Evolutionary conservation across 1,140 invertebrate species (phyloP).

Genomic region (Drosophila burlai): DNA sequence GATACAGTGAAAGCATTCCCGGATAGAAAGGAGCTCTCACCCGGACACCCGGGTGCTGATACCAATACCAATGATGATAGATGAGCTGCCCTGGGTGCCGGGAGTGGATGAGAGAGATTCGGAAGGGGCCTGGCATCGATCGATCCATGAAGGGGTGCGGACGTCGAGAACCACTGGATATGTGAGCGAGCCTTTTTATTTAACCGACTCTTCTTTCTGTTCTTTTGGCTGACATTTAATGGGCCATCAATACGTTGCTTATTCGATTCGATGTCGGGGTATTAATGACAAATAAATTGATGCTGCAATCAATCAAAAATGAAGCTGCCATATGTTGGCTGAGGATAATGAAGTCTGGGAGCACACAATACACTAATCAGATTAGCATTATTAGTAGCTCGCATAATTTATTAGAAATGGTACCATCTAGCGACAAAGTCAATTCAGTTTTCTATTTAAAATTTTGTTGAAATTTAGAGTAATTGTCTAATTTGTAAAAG

Average conservation of each 20-base stretch:
- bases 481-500: no score
- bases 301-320: conserved; percentile 64
- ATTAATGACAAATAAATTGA: conserved; percentile 75
- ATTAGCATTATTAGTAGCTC: conserved; percentile 28
- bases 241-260: conserved; percentile 62
- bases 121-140: conserved; percentile 15
- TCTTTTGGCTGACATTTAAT: conserved; percentile 52
- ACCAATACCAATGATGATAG: conserved; percentile 65
- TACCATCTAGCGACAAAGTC: neutral
- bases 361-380: conserved; percentile 37
- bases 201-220: conserved; percentile 4
- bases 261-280: conserved; percentile 43
- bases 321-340: conserved; percentile 37
- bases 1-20: conserved; percentile 52
- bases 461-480: neutral
- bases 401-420: neutral
- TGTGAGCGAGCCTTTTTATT: conserved; percentile 30
- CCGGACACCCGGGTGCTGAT: conserved; percentile 6
- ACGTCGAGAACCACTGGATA: neutral
- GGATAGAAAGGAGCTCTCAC: conserved; percentile 44
- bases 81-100: conserved; percentile 53
- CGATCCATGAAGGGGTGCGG: neutral
- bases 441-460: neutral
- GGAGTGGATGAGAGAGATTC: conserved; percentile 26
- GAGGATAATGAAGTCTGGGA: conserved; percentile 53